Percentiles rank a stretch among this genome's conserved stretches.
phyloP scores from a whole-genome alignment of 2,113 vertebrate genomes.

The Solea senegalensis region DNA sequence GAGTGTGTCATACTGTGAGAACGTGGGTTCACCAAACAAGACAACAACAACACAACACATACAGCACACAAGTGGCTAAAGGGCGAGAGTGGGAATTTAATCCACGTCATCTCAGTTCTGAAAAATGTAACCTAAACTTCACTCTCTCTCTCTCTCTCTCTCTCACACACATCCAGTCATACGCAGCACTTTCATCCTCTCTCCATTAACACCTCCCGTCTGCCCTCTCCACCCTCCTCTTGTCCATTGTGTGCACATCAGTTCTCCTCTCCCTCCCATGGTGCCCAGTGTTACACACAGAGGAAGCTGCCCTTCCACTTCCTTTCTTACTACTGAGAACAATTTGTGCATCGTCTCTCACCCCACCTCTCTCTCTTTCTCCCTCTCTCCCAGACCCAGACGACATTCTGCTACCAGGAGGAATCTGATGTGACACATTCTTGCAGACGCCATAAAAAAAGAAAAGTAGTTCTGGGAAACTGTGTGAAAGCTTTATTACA shows the following conservation, averaged over 20 bases:
- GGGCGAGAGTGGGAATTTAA: background rate
- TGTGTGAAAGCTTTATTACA: background rate
- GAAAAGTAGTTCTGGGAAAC: constrained; percentile 14
- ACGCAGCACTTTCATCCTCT: constrained; percentile 54
- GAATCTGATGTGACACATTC: constrained; percentile 7
- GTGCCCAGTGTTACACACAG: constrained; percentile 42
- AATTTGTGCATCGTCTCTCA: constrained; percentile 66
- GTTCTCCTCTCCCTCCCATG: constrained; percentile 51
- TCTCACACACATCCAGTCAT: constrained; percentile 37
- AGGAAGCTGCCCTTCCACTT: constrained; percentile 78
- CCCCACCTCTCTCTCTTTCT: constrained; percentile 22
- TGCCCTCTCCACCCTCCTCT: constrained; percentile 46
- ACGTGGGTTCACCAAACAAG: constrained; percentile 19
- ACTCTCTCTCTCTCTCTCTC: constrained; percentile 34
- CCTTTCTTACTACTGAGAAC: constrained; percentile 72
- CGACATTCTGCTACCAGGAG: constrained; percentile 16
- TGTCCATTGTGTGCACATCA: constrained; percentile 64
- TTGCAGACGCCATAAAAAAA: background rate
- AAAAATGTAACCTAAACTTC: constrained; percentile 15
- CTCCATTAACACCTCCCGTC: constrained; percentile 47
- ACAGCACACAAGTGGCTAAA: background rate
- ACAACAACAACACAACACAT: constrained; percentile 16
- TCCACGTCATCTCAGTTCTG: constrained; percentile 18
- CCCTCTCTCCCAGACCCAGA: constrained; percentile 16
- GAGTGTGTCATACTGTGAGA: constrained; percentile 24